A percentile compares a stretch with the other conserved stretches of the same genome.
Conservation (phyloP, 1,140 invertebrate genomes). For the Sycophaga agraensis region DNA sequence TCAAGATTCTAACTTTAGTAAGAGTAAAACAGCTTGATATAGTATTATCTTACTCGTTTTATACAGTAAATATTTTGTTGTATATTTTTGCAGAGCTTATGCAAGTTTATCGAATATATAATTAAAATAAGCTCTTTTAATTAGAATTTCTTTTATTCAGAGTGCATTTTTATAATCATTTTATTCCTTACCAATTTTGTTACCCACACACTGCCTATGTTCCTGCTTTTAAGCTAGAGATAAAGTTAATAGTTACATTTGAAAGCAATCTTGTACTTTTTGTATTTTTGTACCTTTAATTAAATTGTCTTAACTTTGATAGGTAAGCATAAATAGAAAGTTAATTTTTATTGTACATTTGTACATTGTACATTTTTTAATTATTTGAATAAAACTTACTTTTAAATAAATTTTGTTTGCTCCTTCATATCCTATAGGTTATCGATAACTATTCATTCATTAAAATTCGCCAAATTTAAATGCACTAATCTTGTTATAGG, state of each 20-base stretch:
- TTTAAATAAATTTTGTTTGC: conserved; percentile 27
- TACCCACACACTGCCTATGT: background rate
- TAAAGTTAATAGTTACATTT: background rate
- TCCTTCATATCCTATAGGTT: conserved; percentile 9
- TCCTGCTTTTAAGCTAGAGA: background rate
- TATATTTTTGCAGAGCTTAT: background rate
- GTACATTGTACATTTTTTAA: conserved; percentile 25
- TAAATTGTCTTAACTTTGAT: background rate
- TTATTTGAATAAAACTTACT: conserved; percentile 31
- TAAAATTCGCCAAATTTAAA: too few relatives aligned
- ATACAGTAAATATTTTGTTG: conserved; percentile 18
- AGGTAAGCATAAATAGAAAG: conserved; percentile 27
- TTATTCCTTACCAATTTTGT: background rate
- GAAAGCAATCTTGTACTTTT: background rate
- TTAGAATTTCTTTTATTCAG: conserved; percentile 13
- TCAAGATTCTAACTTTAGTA: background rate
- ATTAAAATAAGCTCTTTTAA: background rate
- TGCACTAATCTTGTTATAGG: conserved; percentile 28
- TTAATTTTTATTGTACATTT: conserved; percentile 18
- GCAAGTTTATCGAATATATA: background rate
- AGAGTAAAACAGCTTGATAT: background rate
- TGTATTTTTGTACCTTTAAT: background rate
- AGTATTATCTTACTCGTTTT: background rate
- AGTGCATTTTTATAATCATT: conserved; percentile 5
- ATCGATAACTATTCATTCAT: background rate